Conservation (phyloP, 2,888 invertebrate genomes). For the Philaethria dido region DNA sequence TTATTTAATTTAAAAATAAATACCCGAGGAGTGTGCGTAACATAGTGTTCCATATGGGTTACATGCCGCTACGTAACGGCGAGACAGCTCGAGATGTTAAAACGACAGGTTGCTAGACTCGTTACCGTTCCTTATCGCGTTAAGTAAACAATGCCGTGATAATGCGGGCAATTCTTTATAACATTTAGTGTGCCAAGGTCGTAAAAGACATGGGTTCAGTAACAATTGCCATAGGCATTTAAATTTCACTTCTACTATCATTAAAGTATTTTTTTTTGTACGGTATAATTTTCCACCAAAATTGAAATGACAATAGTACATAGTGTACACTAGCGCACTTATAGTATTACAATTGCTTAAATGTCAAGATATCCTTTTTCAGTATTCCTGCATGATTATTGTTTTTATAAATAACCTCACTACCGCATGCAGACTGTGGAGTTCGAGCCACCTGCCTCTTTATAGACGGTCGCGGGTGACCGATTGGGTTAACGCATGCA, state of each 20-base stretch:
- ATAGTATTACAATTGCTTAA: background rate
- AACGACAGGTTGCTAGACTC: constrained; percentile 34
- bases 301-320: background rate
- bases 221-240: constrained; percentile 17
- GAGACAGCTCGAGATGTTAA: constrained; percentile 33
- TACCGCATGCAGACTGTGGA: background rate
- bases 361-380: constrained; percentile 16
- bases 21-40: background rate
- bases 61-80: constrained; percentile 51
- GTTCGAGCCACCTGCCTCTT: constrained; percentile 26
- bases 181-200: constrained; percentile 42
- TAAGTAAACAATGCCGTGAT: constrained; percentile 40
- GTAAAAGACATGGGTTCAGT: background rate
- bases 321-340: background rate
- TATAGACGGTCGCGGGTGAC: constrained; percentile 24
- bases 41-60: constrained; percentile 40
- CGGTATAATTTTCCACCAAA: background rate
- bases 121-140: constrained; percentile 38
- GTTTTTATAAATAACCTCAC: background rate
- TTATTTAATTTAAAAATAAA: background rate
- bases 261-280: background rate
- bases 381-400: background rate
- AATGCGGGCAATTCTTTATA: constrained; percentile 35
- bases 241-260: background rate
- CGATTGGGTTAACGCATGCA: constrained; percentile 19